These are phyloP conservation scores for Amphimedon queenslandica DNA, from an alignment of 37 sponge, comb jelly and placozoan species.

Conservation along the genomic window DNA sequence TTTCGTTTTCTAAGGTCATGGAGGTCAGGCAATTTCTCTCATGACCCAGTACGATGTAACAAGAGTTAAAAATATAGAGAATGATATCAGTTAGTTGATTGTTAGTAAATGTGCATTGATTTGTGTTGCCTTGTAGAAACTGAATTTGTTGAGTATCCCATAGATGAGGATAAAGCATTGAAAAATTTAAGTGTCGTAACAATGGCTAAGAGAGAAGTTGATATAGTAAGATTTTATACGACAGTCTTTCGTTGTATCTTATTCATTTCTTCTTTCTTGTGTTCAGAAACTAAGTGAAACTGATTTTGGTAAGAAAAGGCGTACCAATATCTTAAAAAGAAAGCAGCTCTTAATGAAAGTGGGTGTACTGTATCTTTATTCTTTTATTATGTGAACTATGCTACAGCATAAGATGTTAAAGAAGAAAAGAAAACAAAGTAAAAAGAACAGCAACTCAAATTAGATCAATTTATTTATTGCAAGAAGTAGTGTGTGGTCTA, in stretches of 20 bases:
- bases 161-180: constrained; percentile 64
- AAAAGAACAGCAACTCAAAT: too few species aligned
- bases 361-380: too few species aligned
- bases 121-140: constrained; percentile 27
- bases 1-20: too few species aligned
- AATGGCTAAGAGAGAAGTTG: constrained; percentile 78
- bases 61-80: constrained; percentile 67
- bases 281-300: constrained; percentile 42
- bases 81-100: constrained; percentile 28
- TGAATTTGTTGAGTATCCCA: constrained; percentile 46
- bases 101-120: constrained; percentile 1
- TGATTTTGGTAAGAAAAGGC: constrained; percentile 66
- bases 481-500: too few species aligned
- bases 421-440: too few species aligned
- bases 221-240: constrained; percentile 73
- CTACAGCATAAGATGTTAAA: too few species aligned
- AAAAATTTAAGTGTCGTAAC: constrained; percentile 72
- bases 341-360: constrained; percentile 30
- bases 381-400: too few species aligned
- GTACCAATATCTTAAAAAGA: constrained; percentile 47
- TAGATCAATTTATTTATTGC: too few species aligned
- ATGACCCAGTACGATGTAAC: constrained; percentile 90
- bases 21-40: constrained; percentile 41
- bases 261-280: background rate
- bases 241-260: too few species aligned